Evolutionary conservation across 2,113 vertebrate genomes (phyloP).

Genomic region (Actenoides lindsayi): DNA sequence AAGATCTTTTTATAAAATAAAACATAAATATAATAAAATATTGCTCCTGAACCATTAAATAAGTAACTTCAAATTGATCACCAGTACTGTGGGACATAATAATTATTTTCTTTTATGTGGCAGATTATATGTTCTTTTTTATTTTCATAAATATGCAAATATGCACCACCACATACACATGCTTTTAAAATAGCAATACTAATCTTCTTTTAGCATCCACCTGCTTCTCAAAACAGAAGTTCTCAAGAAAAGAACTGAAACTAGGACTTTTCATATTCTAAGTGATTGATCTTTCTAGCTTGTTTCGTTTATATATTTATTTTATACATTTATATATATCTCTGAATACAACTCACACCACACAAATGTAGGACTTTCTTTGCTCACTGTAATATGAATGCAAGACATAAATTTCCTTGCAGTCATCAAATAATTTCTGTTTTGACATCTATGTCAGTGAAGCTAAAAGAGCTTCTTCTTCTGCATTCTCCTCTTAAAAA

Average conservation of each 20-base stretch:
- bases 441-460: background rate
- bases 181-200: background rate
- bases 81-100: background rate
- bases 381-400: slow-evolving; percentile 36
- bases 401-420: slow-evolving; percentile 3
- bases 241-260: slow-evolving; percentile 49
- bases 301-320: slow-evolving; percentile 44
- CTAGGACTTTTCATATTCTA: background rate
- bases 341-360: slow-evolving; percentile 39
- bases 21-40: background rate
- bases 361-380: slow-evolving; percentile 27
- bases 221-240: background rate
- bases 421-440: background rate
- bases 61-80: background rate
- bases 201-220: background rate
- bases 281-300: slow-evolving; percentile 46
- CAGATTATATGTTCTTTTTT: background rate
- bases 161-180: background rate
- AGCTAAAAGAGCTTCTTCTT: background rate
- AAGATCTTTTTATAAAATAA: background rate
- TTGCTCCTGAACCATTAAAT: background rate
- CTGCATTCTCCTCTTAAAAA: slow-evolving; percentile 3
- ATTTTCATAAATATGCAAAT: background rate
- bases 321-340: background rate
- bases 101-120: background rate